Evolutionary conservation across 1,140 invertebrate species (phyloP), one percentile per base, ranked within the genome.

Genomic region (Lithobius niger): DNA sequence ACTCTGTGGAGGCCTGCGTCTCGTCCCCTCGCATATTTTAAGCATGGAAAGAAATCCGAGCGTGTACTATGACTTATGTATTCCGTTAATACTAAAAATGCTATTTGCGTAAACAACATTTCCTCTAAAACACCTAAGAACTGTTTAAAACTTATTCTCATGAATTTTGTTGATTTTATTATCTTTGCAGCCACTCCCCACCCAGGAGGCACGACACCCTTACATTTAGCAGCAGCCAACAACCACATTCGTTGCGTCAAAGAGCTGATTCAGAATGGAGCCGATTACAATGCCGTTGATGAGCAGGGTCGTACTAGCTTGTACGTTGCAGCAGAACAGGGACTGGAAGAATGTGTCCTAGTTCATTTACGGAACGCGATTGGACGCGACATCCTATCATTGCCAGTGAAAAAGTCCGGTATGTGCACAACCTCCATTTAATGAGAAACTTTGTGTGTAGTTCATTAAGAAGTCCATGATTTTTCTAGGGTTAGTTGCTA

Each of bases 241-340:
- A 89, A 90, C 1, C 86, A 93, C 69, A 76, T 83, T 50, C 82
- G 88, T 21, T 89, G 87, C 68, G 88, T 91, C 4, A 72, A 79
- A 61, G 87, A 93, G 71, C 72, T 95, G 56, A 69, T 94, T 53
- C 82, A 87, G 60, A 87, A 94, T 74, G 89, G 89, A 50, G 90
- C 88, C 1, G 85, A 94, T 75, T 79, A 86, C 1, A 80, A 80
- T 63, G 80, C 82, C 26, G 65, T 67, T 6, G 68, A 70, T 62
- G 67, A 69, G 43, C 54, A 55, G 26, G 67, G 68, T 2, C 58
- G 64, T 25, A 70, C 67, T 2, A 67, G 66, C 58, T 52, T 70
- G 21, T 69, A 66, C 51, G 62, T 69, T 26, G 68, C 68, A 24
- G 66, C 68, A 1, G 55, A 64, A 49, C 54, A 60, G 44, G 63